phyloP scores from a whole-genome alignment of 1,140 invertebrate species.

The Meloidogyne chitwoodi region DNA sequence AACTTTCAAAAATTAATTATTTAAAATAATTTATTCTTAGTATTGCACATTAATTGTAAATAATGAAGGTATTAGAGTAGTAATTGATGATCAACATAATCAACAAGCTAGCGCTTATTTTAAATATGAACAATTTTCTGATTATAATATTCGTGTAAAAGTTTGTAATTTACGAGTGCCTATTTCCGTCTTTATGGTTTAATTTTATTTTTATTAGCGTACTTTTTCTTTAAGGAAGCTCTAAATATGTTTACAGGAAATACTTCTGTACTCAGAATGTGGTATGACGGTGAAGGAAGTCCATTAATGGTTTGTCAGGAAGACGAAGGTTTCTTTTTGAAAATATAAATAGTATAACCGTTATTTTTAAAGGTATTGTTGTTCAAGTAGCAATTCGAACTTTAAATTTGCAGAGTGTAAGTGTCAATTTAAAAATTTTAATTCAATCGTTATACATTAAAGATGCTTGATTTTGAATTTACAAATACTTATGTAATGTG shows the following conservation, averaged over 20 bases:
- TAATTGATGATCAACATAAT: slow-evolving; percentile 14
- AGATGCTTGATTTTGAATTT: slow-evolving; percentile 17
- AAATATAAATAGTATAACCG: background rate
- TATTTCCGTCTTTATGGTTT: slow-evolving; percentile 6
- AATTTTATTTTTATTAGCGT: background rate
- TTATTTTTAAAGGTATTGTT: background rate
- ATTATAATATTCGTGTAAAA: slow-evolving; percentile 8
- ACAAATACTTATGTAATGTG: background rate
- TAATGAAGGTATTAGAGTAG: slow-evolving; percentile 19
- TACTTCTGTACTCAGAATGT: slow-evolving; percentile 3
- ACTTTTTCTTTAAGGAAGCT: slow-evolving; percentile 10
- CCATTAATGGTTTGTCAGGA: slow-evolving; percentile 8
- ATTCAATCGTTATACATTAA: background rate
- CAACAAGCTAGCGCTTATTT: slow-evolving; percentile 12
- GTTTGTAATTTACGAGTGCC: slow-evolving; percentile 6
- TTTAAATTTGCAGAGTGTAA: slow-evolving; percentile 1
- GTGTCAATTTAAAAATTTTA: background rate
- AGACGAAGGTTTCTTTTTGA: slow-evolving; percentile 1
- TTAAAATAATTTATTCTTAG: background rate
- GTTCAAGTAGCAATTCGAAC: slow-evolving; percentile 18
- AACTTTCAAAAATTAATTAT: background rate
- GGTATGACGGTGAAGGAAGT: background rate
- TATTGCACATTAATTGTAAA: slow-evolving; percentile 15
- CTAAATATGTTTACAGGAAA: slow-evolving; percentile 15
- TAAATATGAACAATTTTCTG: slow-evolving; percentile 11